Percentiles rank a stretch among this genome's conserved stretches.
These are phyloP conservation scores for Neolamprologus kungweensis DNA, from an alignment of 2,113 vertebrate species.

Conservation along the genomic window DNA sequence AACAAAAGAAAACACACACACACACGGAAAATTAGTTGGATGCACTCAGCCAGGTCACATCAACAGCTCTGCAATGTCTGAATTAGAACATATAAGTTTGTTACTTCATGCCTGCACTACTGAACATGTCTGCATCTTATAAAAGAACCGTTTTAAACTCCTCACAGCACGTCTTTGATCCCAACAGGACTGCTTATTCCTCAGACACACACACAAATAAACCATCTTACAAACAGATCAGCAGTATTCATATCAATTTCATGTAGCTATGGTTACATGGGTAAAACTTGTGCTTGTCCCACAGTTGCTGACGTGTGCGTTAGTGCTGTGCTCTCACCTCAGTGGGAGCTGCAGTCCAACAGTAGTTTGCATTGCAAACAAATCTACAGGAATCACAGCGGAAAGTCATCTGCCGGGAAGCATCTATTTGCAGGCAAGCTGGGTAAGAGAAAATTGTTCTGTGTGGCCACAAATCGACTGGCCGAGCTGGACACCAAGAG, in stretches of 20 bases:
- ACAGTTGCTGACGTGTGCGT: neutral
- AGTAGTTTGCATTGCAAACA: neutral
- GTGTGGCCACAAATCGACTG: neutral
- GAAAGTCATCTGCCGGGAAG: neutral
- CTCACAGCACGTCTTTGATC: neutral
- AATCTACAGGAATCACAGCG: neutral
- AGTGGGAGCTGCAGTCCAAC: neutral
- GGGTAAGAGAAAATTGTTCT: neutral
- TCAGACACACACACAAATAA: neutral
- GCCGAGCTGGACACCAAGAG: neutral
- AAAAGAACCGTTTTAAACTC: neutral
- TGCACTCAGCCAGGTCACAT: neutral
- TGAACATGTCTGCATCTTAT: neutral
- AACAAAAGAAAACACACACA: slow-evolving; percentile 10
- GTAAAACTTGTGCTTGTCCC: neutral
- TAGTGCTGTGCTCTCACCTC: neutral
- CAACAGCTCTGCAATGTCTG: neutral
- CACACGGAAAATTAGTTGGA: neutral
- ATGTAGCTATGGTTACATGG: neutral
- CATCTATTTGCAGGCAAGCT: neutral
- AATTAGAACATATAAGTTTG: fast-evolving
- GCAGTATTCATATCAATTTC: neutral
- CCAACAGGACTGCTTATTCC: neutral
- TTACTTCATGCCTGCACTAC: neutral
- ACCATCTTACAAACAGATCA: neutral